phyloP scores from a whole-genome alignment of 2,797 vertebrate species.

The Malacoraja senta region DNA sequence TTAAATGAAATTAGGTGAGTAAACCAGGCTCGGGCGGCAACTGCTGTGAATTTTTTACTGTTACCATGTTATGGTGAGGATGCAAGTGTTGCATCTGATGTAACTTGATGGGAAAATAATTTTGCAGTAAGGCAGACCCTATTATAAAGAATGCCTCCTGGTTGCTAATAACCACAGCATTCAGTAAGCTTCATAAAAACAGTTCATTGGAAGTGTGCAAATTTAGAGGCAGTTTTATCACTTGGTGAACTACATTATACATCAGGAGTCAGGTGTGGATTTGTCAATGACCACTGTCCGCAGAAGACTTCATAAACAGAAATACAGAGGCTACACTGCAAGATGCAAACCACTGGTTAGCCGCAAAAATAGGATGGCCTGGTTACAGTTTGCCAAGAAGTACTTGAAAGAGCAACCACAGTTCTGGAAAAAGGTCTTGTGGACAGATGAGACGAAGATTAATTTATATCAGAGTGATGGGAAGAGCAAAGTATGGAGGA shows the following conservation, averaged over 20 bases:
- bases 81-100: neutral
- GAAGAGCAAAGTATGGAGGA: too few relatives aligned
- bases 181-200: neutral
- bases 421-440: too few relatives aligned
- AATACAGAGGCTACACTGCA: too few relatives aligned
- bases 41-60: neutral
- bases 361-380: too few relatives aligned
- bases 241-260: neutral
- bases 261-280: too few relatives aligned
- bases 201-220: neutral
- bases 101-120: neutral
- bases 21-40: neutral
- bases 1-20: neutral
- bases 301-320: too few relatives aligned
- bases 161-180: neutral
- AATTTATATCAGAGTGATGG: too few relatives aligned
- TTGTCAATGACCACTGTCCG: too few relatives aligned
- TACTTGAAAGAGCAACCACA: too few relatives aligned
- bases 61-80: neutral
- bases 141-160: neutral
- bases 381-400: too few relatives aligned
- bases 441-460: too few relatives aligned
- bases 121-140: neutral
- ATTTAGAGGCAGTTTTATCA: neutral
- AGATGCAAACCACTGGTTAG: too few relatives aligned